Evolutionary conservation across 2,888 invertebrate species (phyloP), one percentile per base, ranked within the genome.

Genomic region (Cephus spinipes): DNA sequence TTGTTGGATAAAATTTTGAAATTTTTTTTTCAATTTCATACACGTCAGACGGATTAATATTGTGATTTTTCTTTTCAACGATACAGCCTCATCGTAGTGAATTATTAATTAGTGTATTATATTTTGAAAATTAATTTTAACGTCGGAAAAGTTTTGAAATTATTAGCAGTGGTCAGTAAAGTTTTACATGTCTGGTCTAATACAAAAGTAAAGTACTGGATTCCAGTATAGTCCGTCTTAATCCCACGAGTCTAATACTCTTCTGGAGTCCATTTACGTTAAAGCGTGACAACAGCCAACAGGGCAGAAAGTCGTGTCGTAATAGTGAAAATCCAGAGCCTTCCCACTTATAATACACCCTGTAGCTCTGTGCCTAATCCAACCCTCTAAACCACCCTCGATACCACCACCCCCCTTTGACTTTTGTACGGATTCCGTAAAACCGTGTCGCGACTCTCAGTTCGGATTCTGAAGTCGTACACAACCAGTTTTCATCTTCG

Each of bases 291-390:
- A 71, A 71, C 12, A 71, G 71, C 71, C 31, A 30, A 33, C 71
- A 71, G 31, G 71, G 33, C 71, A 71, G 31, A 71, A 71, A 31
- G 33, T 71, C 71, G 33, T 33, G 71, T 71, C 71, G 71, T 31
- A 71, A 71, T 33, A n/a, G 79, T 74, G 73, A 76, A 71, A 80
- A 84, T 82, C 83, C 79, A 80, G 83, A 85, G 75, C 83, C 76
- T 82, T 83, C 80, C 81, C 55, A 55, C 55, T 83, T 83, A 82
- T 81, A 79, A 82, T 81, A 80, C 79, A 79, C 76, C 80, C 78
- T 81, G 82, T 82, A 83, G 79, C 79, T 85, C 84, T 85, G 87
- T 87, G 76, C 86, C 83, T 90, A 90, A 90, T 90, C 90, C 88
- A 86, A 83, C 86, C 85, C 82, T 83, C 83, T 81, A 79, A 79